Evolutionary conservation across 1,140 invertebrate genomes (phyloP), one percentile per base, ranked within the genome.

Genomic region (Apis florea): DNA sequence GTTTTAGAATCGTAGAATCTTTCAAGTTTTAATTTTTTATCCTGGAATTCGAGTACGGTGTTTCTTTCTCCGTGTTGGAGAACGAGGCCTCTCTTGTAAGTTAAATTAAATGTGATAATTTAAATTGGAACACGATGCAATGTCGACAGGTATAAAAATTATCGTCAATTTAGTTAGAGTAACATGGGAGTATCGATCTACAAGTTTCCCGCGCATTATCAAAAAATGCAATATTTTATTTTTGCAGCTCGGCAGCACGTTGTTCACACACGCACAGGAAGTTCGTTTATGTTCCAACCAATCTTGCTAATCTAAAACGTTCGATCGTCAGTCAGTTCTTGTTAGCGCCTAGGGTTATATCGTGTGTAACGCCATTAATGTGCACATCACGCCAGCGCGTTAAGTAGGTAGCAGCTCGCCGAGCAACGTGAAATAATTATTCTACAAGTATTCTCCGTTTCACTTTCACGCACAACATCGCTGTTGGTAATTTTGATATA

Each of bases 261-360:
- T 75, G 66, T 83, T 85, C 73, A 67, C 61, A 67, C 69, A 40
- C 21, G 71, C 79, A 76, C 70, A 79, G 79, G 76, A 82, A 88
- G 79, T 84, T 89, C 77, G 76, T 84, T 82, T 85, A 83, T 67
- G 56, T 77, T 54, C 11, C 51, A 63, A 86, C 73, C 77, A 90
- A 89, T 92, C 89, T 80, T 59, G 78, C 79, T 89, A 90, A 92
- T 92, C 91, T 92, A 82, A 90, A 90, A 90, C 78, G 79, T 77
- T 85, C 83, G 79, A 71, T 76, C 85, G 89, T 90, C 85, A 84
- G 82, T 83, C 88, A 88, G 87, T 85, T 91, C 88, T 92, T 90
- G 86, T 91, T 90, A 90, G 82, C 87, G 88, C 87, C 88, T 88
- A 85, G 77, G 90, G 86, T 89, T 90, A 90, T 89, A 90, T 89